Evolutionary conservation across 2,797 vertebrate genomes (phyloP).

Genomic region (Pseudopleuronectes americanus): DNA sequence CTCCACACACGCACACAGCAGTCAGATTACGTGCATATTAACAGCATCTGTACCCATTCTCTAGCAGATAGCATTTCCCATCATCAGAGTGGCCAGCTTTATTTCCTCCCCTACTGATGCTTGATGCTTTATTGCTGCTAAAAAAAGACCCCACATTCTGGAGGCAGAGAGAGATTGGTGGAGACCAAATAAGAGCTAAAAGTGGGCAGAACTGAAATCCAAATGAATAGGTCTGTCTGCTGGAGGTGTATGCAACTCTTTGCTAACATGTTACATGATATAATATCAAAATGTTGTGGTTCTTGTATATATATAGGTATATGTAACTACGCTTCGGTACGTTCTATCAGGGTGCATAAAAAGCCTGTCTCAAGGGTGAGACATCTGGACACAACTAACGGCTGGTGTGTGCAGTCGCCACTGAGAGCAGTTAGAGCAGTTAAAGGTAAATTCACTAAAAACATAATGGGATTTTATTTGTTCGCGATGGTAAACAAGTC

Average conservation of each 20-base stretch:
- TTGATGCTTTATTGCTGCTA: conserved; percentile 69
- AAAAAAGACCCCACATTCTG: background rate
- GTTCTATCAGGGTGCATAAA: background rate
- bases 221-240: background rate
- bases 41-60: conserved; percentile 79
- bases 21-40: conserved; percentile 80
- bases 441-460: background rate
- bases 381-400: background rate
- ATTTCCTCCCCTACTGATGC: conserved; percentile 71
- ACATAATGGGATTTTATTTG: background rate
- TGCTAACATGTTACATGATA: background rate
- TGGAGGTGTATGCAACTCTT: background rate
- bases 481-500: background rate
- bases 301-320: too few relatives aligned
- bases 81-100: conserved; percentile 76
- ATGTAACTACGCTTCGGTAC: background rate
- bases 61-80: conserved; percentile 79
- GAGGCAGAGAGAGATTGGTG: background rate
- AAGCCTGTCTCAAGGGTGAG: background rate
- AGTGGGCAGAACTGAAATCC: background rate
- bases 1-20: conserved; percentile 42
- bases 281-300: too few relatives aligned
- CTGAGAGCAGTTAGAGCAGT: background rate
- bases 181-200: background rate
- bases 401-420: background rate